A percentile compares a stretch with the other conserved stretches of the same genome.
Evolutionary conservation across 2,888 invertebrate genomes (phyloP).

Genomic region (Candidula unifasciata): DNA sequence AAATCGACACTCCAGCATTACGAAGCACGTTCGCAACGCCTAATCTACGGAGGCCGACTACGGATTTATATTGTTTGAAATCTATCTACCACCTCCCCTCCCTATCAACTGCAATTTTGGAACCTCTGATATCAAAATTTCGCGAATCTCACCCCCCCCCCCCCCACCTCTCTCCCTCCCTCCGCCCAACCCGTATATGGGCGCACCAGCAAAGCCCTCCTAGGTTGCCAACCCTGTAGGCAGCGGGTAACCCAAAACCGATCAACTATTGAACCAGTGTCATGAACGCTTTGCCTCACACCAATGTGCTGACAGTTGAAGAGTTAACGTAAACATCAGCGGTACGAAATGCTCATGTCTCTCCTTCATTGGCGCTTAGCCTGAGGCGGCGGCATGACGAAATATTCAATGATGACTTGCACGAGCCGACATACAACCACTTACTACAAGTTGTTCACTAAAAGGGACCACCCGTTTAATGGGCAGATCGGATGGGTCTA

Average conservation of each 20-base stretch:
- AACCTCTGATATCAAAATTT: too few species aligned
- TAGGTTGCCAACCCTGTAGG: neutral
- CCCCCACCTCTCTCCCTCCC: too few species aligned
- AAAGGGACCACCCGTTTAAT: slow-evolving; percentile 20
- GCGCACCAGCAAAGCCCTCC: neutral
- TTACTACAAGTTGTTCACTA: slow-evolving; percentile 28
- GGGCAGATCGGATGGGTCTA: neutral
- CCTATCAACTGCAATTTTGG: too few species aligned
- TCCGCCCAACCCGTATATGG: too few species aligned
- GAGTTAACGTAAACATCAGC: slow-evolving; percentile 18
- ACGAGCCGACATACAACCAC: slow-evolving; percentile 23
- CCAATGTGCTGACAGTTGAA: slow-evolving; percentile 7
- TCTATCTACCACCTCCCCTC: too few species aligned
- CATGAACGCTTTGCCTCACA: slow-evolving; percentile 5
- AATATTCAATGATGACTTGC: neutral
- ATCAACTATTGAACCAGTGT: slow-evolving; percentile 48
- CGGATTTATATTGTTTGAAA: too few species aligned
- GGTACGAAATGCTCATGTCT: neutral
- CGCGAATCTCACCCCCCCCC: too few species aligned
- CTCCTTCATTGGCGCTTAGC: neutral
- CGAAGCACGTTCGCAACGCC: too few species aligned
- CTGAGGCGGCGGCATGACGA: slow-evolving; percentile 30
- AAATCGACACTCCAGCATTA: too few species aligned
- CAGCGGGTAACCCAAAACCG: slow-evolving; percentile 31
- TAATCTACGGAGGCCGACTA: too few species aligned